Evolutionary conservation across 2,888 invertebrate species (phyloP).

Genomic region (Pyrrhosoma nymphula): DNA sequence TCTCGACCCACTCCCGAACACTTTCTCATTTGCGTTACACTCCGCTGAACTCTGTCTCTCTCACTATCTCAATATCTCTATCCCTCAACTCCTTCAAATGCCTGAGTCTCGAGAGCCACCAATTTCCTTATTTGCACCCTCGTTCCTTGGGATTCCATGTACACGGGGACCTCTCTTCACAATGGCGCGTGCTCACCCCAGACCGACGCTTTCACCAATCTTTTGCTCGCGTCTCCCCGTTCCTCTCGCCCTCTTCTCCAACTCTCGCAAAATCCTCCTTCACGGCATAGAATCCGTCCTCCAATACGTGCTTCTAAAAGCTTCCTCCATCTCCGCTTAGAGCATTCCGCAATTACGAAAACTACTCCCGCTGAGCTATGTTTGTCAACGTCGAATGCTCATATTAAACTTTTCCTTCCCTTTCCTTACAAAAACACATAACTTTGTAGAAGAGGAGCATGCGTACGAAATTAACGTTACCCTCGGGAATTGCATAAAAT

Average conservation of each 20-base stretch:
- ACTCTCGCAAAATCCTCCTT: background rate
- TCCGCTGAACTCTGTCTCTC: background rate
- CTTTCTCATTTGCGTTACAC: background rate
- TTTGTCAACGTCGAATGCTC: background rate
- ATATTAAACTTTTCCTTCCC: background rate
- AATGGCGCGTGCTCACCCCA: background rate
- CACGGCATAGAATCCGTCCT: background rate
- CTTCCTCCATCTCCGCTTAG: background rate
- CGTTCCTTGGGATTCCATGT: background rate
- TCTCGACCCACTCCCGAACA: background rate
- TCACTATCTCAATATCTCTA: background rate
- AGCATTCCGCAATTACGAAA: background rate
- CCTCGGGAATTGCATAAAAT: too few relatives aligned
- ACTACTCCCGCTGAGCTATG: background rate
- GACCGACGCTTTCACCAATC: background rate
- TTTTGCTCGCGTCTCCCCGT: background rate
- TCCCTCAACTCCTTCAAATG: background rate
- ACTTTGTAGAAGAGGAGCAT: too few relatives aligned
- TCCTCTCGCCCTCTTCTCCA: background rate
- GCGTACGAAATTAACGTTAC: too few relatives aligned
- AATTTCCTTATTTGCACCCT: slow-evolving; percentile 4
- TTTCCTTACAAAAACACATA: too few relatives aligned
- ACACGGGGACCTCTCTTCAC: background rate
- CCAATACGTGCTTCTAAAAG: background rate
- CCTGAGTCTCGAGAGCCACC: background rate